phyloP scores from a whole-genome alignment of 1,140 invertebrate species.

The Diploscapter pachys region DNA sequence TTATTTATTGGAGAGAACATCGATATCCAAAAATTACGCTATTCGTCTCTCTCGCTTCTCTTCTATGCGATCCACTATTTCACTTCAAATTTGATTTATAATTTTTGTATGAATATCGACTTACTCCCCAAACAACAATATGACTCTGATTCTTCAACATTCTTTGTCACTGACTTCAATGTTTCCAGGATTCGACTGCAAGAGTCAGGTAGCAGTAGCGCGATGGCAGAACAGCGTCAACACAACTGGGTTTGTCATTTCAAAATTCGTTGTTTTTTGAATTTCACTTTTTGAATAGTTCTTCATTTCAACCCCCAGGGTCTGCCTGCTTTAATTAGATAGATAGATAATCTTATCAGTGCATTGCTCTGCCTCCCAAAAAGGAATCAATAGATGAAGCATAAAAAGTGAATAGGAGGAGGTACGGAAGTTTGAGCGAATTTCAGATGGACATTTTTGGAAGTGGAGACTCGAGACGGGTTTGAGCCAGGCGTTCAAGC shows the following conservation, averaged over 20 bases:
- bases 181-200: conserved; percentile 46
- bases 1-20: background rate
- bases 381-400: background rate
- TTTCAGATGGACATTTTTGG: conserved; percentile 54
- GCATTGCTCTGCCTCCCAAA: background rate
- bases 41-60: background rate
- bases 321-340: background rate
- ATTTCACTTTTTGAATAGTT: conserved; percentile 2
- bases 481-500: conserved; percentile 44
- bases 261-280: background rate
- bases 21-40: background rate
- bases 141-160: too few species aligned
- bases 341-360: conserved; percentile 15
- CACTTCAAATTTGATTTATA: background rate
- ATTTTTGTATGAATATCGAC: too few species aligned
- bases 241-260: conserved; percentile 39
- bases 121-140: background rate
- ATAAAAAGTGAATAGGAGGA: background rate
- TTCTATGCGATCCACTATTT: too few species aligned
- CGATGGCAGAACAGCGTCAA: conserved; percentile 53
- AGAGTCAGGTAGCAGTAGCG: conserved; percentile 50
- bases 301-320: background rate
- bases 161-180: too few species aligned
- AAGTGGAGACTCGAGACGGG: conserved; percentile 43
- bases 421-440: too few species aligned